phyloP scores from a whole-genome alignment of 1,140 invertebrate genomes.

The Drosophila sulfurigaster region DNA sequence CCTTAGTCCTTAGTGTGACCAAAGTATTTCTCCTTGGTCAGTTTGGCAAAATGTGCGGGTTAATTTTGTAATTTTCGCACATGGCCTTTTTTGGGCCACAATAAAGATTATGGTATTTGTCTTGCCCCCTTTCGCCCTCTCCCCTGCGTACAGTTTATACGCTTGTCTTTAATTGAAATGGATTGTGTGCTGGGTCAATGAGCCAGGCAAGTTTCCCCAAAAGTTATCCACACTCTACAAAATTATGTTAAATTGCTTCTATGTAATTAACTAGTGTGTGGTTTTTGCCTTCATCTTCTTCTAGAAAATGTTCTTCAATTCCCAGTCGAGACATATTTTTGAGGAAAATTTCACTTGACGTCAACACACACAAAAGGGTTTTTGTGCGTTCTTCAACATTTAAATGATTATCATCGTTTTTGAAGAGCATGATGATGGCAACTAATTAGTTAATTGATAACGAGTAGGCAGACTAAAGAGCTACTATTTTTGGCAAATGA shows the following conservation, averaged over 20 bases:
- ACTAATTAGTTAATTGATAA: constrained; percentile 34
- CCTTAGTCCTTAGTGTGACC: constrained; percentile 35
- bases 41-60: constrained; percentile 37
- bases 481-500: constrained; percentile 2
- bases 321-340: neutral
- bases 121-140: too few species aligned
- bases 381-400: neutral
- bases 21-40: constrained; percentile 41
- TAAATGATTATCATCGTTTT: constrained; percentile 37
- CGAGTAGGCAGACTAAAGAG: neutral
- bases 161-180: constrained; percentile 66
- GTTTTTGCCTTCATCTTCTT: neutral
- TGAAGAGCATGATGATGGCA: constrained; percentile 13
- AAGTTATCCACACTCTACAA: constrained; percentile 36
- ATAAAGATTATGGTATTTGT: constrained; percentile 70
- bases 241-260: constrained; percentile 38
- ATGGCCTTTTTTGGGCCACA: constrained; percentile 61
- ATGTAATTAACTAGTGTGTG: constrained; percentile 34
- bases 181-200: constrained; percentile 50
- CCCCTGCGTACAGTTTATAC: constrained; percentile 16
- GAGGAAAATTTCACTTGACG: constrained; percentile 7
- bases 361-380: constrained; percentile 10
- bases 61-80: constrained; percentile 70
- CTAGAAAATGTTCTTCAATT: constrained; percentile 13
- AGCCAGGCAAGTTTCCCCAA: constrained; percentile 3